Base-by-base conservation (phyloP, 1,140 invertebrate genomes). In the Drosophila malerkotliana region DNA sequence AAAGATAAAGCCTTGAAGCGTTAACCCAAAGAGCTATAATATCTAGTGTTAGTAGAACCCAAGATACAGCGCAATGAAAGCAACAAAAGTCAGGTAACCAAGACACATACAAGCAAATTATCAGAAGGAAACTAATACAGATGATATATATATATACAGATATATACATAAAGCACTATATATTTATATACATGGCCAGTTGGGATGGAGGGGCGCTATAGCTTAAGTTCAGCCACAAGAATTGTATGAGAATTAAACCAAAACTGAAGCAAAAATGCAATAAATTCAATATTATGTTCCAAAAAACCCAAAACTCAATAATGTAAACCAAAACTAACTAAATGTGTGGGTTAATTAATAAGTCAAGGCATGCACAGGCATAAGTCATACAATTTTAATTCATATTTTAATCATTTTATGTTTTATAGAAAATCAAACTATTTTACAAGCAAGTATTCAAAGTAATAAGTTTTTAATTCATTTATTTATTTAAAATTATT, bases 51-150 rank as follows among this genome's bases (percentile, higher is more conserved):
- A 39, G 28, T 55, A 60, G 15, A 59, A 45, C 30, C 54, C 53
- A 60, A 57, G 41, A 61, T 41, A 62, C 60, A 76, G 58, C 72
- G 62, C 78, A 81, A 79, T 76, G 56, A 80, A 73, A 77, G 61
- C 68, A 76, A 73, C 81, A 84, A 77, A 84, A 77, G 80, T 87
- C 82, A 84, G 81, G 81, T 87, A 85, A 79, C 49, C 71, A 56
- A 81, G 68, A 81, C 57, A 77, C 68, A 73, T 61, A 83, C 60
- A 59, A 75, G 48, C 63, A 79, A 71, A 79, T 64, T 77, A 77
- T 61, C 69, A 83, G 75, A 75, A 68, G 71, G 61, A 52, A 72
- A 66, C 41, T 55, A 63, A 63, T 28, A 37, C 34, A 37, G 34
- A 37, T 10, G 4, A 28, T 7, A 28, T 28, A 28, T 7, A 28